A percentile compares a stretch with the other conserved stretches of the same genome.
Conservation (phyloP, 2,888 invertebrate species). For the Blastobasis adustella region DNA sequence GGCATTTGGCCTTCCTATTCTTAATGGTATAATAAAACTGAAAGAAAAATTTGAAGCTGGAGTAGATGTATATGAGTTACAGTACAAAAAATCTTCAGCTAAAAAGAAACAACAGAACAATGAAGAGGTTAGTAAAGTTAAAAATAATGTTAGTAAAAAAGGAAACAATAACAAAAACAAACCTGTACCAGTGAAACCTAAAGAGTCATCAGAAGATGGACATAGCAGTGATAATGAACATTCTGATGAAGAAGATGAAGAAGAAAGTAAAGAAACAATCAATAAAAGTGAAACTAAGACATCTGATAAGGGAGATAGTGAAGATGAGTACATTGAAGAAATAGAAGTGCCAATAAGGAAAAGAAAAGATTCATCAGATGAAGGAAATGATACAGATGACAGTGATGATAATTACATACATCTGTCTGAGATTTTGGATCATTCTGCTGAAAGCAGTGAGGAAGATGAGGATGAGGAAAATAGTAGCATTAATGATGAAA, state of each 20-base stretch:
- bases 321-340: slow-evolving; percentile 51
- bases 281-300: slow-evolving; percentile 14
- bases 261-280: not conserved
- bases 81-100: slow-evolving; percentile 45
- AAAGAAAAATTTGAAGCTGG: slow-evolving; percentile 63
- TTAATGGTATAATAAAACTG: slow-evolving; percentile 86
- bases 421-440: slow-evolving; percentile 57
- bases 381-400: slow-evolving; percentile 53
- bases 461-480: slow-evolving; percentile 18
- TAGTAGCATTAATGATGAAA: slow-evolving; percentile 15
- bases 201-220: slow-evolving; percentile 59
- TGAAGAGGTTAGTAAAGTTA: slow-evolving; percentile 14
- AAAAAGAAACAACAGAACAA: slow-evolving; percentile 32
- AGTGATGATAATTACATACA: slow-evolving; percentile 45
- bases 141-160: slow-evolving; percentile 13
- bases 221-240: slow-evolving; percentile 41
- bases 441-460: slow-evolving; percentile 38
- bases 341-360: slow-evolving; percentile 50
- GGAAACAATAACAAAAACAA: not conserved
- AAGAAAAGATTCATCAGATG: slow-evolving; percentile 35
- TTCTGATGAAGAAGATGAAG: slow-evolving; percentile 11
- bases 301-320: slow-evolving; percentile 10
- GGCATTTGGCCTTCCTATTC: slow-evolving; percentile 96
- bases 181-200: slow-evolving; percentile 13
- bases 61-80: slow-evolving; percentile 54